Evolutionary conservation across 2,797 vertebrate genomes (phyloP).

Genomic region (Podarcis lilfordi): DNA sequence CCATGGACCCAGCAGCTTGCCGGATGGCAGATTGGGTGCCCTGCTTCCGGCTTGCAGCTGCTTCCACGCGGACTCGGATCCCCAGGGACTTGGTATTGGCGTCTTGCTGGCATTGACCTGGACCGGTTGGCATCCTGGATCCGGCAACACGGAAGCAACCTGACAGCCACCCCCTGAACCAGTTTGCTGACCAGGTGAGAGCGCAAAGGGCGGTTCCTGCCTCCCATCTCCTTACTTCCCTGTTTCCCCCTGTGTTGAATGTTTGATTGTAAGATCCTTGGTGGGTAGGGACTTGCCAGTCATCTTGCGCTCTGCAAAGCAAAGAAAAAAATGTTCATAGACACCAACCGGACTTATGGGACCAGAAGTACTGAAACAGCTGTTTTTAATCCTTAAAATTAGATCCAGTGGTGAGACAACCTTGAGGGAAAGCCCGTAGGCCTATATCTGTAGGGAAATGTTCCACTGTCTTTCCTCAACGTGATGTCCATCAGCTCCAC

Average conservation of each 20-base stretch:
- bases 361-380: not conserved
- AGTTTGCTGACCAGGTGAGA: conserved; percentile 30
- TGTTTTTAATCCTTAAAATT: not conserved
- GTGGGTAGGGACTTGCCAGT: not conserved
- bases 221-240: not conserved
- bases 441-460: not conserved
- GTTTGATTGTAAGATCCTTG: not conserved
- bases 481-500: too few species aligned
- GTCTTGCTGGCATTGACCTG: conserved; percentile 25
- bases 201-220: not conserved
- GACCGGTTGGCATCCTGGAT: conserved; percentile 7
- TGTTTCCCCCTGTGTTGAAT: not conserved
- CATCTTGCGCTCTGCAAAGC: not conserved
- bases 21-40: conserved; percentile 30
- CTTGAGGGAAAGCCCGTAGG: not conserved
- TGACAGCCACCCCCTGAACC: conserved; percentile 25
- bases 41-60: conserved; percentile 12
- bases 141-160: conserved; percentile 6
- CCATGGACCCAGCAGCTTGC: conserved; percentile 12
- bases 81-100: not conserved
- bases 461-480: not conserved
- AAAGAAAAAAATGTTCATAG: not conserved
- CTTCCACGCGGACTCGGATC: conserved; percentile 11
- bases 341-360: not conserved
- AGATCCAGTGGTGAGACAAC: not conserved